Evolutionary conservation across 2,888 invertebrate genomes (phyloP).

Genomic region (Diaphora mendica): DNA sequence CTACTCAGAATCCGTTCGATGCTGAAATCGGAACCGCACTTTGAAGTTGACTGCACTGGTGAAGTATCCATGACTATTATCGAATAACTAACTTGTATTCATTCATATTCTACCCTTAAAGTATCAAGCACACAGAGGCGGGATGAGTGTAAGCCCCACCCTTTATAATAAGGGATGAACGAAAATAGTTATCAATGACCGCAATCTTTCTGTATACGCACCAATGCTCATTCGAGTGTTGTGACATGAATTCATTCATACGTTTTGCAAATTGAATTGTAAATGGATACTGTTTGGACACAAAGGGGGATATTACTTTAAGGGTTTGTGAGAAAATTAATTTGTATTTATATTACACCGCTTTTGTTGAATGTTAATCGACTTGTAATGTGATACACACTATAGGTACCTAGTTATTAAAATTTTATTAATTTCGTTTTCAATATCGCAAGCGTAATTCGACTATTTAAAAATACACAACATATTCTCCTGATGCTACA

Average conservation of each 20-base stretch:
- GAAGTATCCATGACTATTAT: slow-evolving; percentile 69
- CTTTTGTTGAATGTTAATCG: slow-evolving; percentile 58
- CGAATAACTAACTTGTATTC: slow-evolving; percentile 35
- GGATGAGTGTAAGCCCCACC: slow-evolving; percentile 63
- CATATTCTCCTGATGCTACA: neutral
- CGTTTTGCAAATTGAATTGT: slow-evolving; percentile 70
- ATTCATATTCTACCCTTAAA: slow-evolving; percentile 53
- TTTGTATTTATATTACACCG: slow-evolving; percentile 75
- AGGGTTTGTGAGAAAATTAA: slow-evolving; percentile 85
- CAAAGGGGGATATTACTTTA: slow-evolving; percentile 84
- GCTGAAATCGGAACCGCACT: slow-evolving; percentile 85
- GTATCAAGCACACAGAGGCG: slow-evolving; percentile 50
- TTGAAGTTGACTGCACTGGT: slow-evolving; percentile 67
- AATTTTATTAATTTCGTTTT: slow-evolving; percentile 33
- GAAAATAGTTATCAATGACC: slow-evolving; percentile 63
- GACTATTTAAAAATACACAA: neutral
- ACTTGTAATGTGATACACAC: slow-evolving; percentile 58
- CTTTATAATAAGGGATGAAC: slow-evolving; percentile 32
- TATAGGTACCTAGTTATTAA: slow-evolving; percentile 47
- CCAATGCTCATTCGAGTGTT: slow-evolving; percentile 75
- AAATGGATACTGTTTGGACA: slow-evolving; percentile 82
- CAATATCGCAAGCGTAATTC: neutral
- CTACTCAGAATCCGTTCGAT: slow-evolving; percentile 87
- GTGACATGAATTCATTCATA: slow-evolving; percentile 81
- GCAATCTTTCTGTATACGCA: slow-evolving; percentile 70